Conservation (phyloP, 2,888 invertebrate species). For the Adelphocoris suturalis region DNA sequence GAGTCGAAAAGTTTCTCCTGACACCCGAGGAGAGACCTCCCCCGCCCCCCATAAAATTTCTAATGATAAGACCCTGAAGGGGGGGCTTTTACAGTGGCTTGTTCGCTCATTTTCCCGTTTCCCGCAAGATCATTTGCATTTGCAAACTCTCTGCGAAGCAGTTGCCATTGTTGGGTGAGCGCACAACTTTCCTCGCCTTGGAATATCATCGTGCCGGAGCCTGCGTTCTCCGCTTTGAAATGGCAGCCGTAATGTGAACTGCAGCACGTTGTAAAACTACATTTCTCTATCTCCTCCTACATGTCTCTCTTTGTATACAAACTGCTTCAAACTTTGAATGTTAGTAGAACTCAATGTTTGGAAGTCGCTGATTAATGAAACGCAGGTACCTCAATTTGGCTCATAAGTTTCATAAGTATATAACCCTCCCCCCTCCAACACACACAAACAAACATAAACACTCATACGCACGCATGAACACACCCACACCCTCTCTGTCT, state of each 20-base stretch:
- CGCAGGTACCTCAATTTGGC: too few species aligned
- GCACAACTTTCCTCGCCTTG: constrained; percentile 56
- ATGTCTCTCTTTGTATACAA: not conserved
- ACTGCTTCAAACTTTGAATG: not conserved
- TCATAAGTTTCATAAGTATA: too few species aligned
- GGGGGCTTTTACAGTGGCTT: constrained; percentile 17
- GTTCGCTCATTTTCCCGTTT: constrained; percentile 27
- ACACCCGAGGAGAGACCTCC: not conserved
- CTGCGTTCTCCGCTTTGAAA: not conserved
- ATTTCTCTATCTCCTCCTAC: not conserved
- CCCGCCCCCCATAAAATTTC: constrained; percentile 44
- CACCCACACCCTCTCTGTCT: too few species aligned
- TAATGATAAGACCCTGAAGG: constrained; percentile 36
- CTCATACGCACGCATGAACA: too few species aligned
- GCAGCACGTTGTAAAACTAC: not conserved
- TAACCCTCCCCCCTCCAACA: too few species aligned
- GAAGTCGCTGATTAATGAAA: too few species aligned
- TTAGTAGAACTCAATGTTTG: too few species aligned
- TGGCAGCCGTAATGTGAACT: constrained; percentile 35
- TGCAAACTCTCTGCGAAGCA: constrained; percentile 41
- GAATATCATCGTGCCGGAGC: constrained; percentile 53
- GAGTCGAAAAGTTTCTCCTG: constrained; percentile 33
- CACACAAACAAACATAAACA: too few species aligned
- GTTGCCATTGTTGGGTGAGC: constrained; percentile 53
- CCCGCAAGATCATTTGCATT: constrained; percentile 53